Evolutionary conservation across 2,888 invertebrate species (phyloP).

Genomic region (Erannis defoliaria): DNA sequence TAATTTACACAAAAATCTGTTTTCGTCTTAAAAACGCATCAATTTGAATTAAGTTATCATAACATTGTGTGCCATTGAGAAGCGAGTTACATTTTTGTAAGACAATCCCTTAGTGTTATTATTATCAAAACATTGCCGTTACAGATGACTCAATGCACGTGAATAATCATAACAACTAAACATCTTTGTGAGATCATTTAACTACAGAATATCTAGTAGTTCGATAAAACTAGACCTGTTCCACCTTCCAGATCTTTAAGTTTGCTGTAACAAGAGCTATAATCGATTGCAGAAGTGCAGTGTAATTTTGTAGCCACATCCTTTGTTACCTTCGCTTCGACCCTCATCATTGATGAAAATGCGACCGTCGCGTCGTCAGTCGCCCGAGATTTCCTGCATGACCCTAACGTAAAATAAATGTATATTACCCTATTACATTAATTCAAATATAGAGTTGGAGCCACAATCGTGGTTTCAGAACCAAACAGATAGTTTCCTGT

Average conservation of each 20-base stretch:
- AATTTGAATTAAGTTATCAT: neutral
- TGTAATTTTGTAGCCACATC: conserved; percentile 40
- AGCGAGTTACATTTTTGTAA: neutral
- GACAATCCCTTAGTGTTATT: conserved; percentile 2
- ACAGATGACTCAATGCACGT: conserved; percentile 32
- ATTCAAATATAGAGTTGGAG: neutral
- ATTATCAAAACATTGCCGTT: neutral
- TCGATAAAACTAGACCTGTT: neutral
- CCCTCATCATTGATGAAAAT: conserved; percentile 26
- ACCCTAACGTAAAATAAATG: neutral
- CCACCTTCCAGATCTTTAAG: conserved; percentile 33
- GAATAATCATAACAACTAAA: conserved; percentile 19
- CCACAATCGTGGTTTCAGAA: neutral
- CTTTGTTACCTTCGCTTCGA: conserved; percentile 47
- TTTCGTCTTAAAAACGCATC: neutral
- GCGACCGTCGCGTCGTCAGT: conserved; percentile 1
- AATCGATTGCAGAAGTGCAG: conserved; percentile 6
- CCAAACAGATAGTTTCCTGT: neutral
- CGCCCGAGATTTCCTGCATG: neutral
- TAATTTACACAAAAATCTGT: neutral
- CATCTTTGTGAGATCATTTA: conserved; percentile 36
- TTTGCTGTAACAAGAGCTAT: conserved; percentile 34
- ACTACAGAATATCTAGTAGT: conserved; percentile 5
- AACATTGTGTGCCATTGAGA: conserved; percentile 1
- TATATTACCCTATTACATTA: neutral